phyloP scores from a whole-genome alignment of 37 sponge, comb jelly and placozoan genomes.

The Beroe forskalii region DNA sequence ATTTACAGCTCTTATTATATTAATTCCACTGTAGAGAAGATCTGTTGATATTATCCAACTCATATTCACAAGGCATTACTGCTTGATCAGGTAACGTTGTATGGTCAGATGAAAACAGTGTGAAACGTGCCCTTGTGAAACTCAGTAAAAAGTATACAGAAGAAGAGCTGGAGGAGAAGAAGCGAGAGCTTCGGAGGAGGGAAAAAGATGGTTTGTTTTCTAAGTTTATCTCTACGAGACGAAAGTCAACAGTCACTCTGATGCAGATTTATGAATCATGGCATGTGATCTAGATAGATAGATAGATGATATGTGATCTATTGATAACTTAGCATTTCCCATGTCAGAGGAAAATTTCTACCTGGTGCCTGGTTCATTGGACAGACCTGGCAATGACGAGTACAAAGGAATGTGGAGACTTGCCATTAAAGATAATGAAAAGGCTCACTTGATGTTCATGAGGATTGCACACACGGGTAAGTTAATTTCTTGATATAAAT shows the following conservation, averaged over 20 bases:
- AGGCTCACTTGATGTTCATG: conserved; percentile 54
- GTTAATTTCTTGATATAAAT: not conserved
- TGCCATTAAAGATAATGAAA: conserved; percentile 14
- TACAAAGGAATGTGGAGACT: conserved; percentile 36
- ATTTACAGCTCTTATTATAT: not conserved
- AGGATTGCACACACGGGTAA: conserved; percentile 29
- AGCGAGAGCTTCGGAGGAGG: not conserved
- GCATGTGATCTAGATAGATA: too few species aligned
- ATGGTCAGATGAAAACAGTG: conserved; percentile 73
- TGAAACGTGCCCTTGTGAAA: conserved; percentile 68
- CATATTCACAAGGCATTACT: not conserved
- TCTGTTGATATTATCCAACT: not conserved
- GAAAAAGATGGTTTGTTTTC: conserved; percentile 59
- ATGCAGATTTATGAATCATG: too few species aligned
- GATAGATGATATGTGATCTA: too few species aligned
- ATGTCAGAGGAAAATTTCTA: conserved; percentile 36
- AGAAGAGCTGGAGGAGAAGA: conserved; percentile 45
- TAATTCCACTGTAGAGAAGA: not conserved
- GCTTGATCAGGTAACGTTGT: conserved; percentile 70
- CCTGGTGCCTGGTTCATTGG: conserved; percentile 25
- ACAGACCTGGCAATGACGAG: conserved; percentile 23
- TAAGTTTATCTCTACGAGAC: too few species aligned
- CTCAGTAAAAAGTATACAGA: conserved; percentile 64
- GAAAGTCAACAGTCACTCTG: too few species aligned
- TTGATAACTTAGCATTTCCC: too few species aligned